Evolutionary conservation across 2,113 vertebrate species (phyloP).

Genomic region (Notiomystis cincta): DNA sequence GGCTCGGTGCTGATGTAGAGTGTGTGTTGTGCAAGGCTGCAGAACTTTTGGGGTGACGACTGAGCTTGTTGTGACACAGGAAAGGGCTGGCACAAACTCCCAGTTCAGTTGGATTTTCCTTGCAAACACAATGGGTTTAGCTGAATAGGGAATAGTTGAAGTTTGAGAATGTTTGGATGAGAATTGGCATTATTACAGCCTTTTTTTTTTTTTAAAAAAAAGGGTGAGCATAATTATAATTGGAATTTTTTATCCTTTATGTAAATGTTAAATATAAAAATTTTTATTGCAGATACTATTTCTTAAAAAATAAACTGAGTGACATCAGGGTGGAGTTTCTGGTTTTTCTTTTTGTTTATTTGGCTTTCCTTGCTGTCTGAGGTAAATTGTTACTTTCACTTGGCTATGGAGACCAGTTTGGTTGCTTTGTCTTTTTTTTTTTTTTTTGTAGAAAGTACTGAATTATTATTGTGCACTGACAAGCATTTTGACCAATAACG

Average conservation of each 20-base stretch:
- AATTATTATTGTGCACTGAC: neutral
- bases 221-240: neutral
- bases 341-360: neutral
- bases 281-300: neutral
- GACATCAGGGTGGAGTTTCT: neutral
- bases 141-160: neutral
- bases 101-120: neutral
- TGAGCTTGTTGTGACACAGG: neutral
- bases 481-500: neutral
- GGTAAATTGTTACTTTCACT: neutral
- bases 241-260: neutral
- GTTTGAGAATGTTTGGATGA: neutral
- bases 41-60: neutral
- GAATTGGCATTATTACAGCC: neutral
- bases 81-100: neutral
- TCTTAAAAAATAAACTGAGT: neutral
- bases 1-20: accelerated
- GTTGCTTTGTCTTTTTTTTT: neutral
- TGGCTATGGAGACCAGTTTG: neutral
- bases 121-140: neutral
- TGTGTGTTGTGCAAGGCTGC: neutral
- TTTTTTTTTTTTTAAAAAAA: neutral
- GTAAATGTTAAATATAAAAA: neutral
- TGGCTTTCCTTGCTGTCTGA: neutral
- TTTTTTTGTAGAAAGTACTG: neutral